Evolutionary conservation across 2,888 invertebrate genomes (phyloP), one percentile per base, ranked within the genome.

Genomic region (Acronicta psi): DNA sequence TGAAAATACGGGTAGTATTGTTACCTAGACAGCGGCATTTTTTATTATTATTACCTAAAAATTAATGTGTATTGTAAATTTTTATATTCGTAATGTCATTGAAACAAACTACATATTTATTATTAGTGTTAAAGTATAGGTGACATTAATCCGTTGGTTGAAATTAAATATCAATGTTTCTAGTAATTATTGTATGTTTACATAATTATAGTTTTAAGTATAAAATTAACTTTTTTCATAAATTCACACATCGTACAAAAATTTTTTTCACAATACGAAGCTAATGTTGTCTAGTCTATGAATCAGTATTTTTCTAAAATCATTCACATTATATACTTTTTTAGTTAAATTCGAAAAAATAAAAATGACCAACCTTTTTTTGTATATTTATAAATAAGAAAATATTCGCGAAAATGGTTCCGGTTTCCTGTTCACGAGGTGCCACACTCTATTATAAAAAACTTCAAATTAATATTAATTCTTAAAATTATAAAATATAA

Each of bases 301-400:
- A 61, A 79, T 81, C 80, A 82, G 78, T 82, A 82, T 84, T 79
- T 84, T 78, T 79, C 69, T 68, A 73, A 70, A 69, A 75, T 76
- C 73, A 75, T 79, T 77, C 63, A 64, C 69, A 74, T 75, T 76
- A 68, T 70, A 57, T 58, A 41, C 78, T 73, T 79, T 68, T 76
- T 77, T 79, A 77, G 59, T 84, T 84, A 73, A 72, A 83, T 85
- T 85, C 75, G 69, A 79, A 78, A 77, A 81, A 82, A 81, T 69
- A 75, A 86, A 29, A 85, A 81, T 70, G 90, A 90, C 90, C 91
- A 91, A 92, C 75, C 74, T 78, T 80, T 77, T 86, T 87, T 89
- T 89, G 84, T 89, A 90, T 86, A 86, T 88, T 87, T 87, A 86
- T 88, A 84, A 81, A 79, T 83, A 84, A 80, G 82, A 83, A 77